Base-by-base conservation (phyloP, 2,797 vertebrate genomes). In the Tachyglossus aculeatus region DNA sequence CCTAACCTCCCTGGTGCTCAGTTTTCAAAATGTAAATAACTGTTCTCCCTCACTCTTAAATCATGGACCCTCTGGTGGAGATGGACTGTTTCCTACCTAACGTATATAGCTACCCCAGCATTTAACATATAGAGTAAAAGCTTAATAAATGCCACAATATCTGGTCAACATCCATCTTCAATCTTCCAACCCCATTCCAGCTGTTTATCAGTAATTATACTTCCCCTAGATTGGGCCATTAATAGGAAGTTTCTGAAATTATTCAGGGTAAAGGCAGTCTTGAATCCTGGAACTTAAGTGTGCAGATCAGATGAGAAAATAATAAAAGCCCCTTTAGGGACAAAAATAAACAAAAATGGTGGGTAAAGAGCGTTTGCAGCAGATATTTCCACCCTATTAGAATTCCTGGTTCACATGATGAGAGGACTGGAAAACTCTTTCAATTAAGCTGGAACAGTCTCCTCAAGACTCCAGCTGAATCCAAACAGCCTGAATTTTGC, bases 401-500 rank as follows among this genome's bases (percentile, higher is more conserved):
- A 25, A 62, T 77, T 67, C 43, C 60, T 71, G 39, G 45, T 52
- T 40, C 71, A 16, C 71, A 22, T 19, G 9, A 19, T 39, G 13
- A 78, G 54, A 45, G 85, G 76, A 78, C 72, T n/a, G n/a, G 69
- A 52, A 88, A 83, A 79, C 15, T 48, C 3, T 71, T 72, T 86
- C 72, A 84, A 82, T 82, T 85, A 85, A 66, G 40, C 41, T 71
- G 59, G 52, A 40, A 80, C 79, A 82, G 50, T 78, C 48, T 74
- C 74, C 61, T 66, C 66, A 85, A 56, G 61, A 59, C 38, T 83
- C 84, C 67, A 83, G 80, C n/a, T n/a, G n/a, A n/a, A n/a, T n/a
- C n/a, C n/a, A n/a, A n/a, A n/a, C n/a, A n/a, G n/a, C n/a, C n/a
- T n/a, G n/a, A n/a, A n/a, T n/a, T n/a, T n/a, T n/a, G n/a, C n/a